Conservation (phyloP, 1,140 invertebrate genomes). For the Himalopsyche phryganea region DNA sequence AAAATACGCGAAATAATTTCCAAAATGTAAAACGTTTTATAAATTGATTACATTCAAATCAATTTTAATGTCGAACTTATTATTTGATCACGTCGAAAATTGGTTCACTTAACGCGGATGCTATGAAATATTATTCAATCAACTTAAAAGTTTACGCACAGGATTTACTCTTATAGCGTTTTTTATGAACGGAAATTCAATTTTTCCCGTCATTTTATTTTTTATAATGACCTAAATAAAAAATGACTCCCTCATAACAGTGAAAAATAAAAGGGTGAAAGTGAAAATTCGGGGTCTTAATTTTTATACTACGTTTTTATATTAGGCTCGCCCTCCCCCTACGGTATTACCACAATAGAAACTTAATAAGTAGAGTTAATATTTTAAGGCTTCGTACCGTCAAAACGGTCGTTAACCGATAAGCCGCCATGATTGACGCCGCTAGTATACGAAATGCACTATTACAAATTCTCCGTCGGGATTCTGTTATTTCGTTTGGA, state of each 20-base stretch:
- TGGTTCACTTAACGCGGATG: too few relatives aligned
- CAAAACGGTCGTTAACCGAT: slow-evolving; percentile 19
- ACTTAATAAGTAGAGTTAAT: slow-evolving; percentile 6
- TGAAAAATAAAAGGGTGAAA: not conserved
- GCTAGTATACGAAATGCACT: slow-evolving; percentile 18
- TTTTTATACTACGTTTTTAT: not conserved
- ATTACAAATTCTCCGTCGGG: slow-evolving; percentile 11
- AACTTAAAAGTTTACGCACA: too few relatives aligned
- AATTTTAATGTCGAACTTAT: too few relatives aligned
- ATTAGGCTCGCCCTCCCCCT: not conserved
- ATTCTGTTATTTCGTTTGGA: slow-evolving; percentile 11
- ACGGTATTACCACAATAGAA: not conserved
- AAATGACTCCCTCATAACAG: not conserved
- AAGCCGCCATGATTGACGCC: slow-evolving; percentile 23
- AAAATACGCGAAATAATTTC: too few relatives aligned
- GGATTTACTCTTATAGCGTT: too few relatives aligned
- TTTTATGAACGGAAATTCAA: too few relatives aligned
- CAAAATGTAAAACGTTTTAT: too few relatives aligned
- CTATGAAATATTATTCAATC: too few relatives aligned
- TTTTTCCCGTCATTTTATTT: too few relatives aligned
- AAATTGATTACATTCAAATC: too few relatives aligned
- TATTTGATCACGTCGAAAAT: too few relatives aligned
- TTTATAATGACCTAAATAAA: not conserved
- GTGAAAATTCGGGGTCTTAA: not conserved
- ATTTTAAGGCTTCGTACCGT: slow-evolving; percentile 14